Base-by-base conservation (phyloP, 2,888 invertebrate species). In the Xylota segnis region DNA sequence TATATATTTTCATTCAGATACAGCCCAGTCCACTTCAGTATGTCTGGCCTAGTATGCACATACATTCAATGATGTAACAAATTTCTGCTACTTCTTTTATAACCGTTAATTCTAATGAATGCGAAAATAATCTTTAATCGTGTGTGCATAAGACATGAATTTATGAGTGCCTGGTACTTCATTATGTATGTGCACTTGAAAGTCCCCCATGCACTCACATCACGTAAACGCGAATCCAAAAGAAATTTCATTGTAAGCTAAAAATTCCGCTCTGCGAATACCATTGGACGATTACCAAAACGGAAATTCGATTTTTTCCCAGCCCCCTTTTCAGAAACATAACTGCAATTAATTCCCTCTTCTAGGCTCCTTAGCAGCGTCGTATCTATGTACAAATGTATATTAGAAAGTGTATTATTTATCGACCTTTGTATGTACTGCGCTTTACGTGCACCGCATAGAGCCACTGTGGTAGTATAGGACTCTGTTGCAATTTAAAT, bases 341-440 rank as follows among this genome's bases (percentile, higher is more conserved):
- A 71, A 76, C 70, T 71, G 84, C 81, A 86, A 86, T 86, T 86
- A 86, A 86, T 86, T 86, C 71, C 61, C 0, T 23, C 47, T 65
- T 45, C 74, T 45, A 71, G 71, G 45, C 65, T 75, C 34, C 81
- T 75, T 76, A 71, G 54, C 40, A 40, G 50, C 45, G 29, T 58
- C 81, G 71, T 72, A 79, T 43, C n/a, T 43, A 34, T n/a, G n/a
- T n/a, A n/a, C 34, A 9, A 34, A 34, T 9, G 10, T 37, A 14
- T 71, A 81, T 76, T 66, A 86, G 71, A 45, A 76, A 81, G 71
- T 76, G 86, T 76, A 84, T 84, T 84, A 84, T 75, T 84, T 81
- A 84, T 84, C 68, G 83, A 78, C 78, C 72, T 63, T 52, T 72
- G 63, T 63, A 54, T 71, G 58, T 65, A 9, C 10, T 34, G 14